A percentile compares a stretch with the other conserved stretches of the same genome.
Evolutionary conservation across 2,797 vertebrate species (phyloP).

Genomic region (Pelodytes ibericus): DNA sequence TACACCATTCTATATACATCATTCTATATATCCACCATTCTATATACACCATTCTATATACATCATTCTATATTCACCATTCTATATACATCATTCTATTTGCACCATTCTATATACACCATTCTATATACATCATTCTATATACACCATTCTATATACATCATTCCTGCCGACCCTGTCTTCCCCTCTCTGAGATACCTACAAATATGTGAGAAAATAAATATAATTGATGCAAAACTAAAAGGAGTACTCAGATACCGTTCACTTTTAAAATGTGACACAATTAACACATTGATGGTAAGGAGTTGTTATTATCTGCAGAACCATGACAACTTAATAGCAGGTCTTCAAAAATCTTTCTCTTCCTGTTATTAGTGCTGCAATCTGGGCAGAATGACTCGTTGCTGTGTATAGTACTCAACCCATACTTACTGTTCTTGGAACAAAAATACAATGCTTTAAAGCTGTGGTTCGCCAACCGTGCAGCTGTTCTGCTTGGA

Average conservation of each 20-base stretch:
- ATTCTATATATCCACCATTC: too few species aligned
- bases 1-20: too few species aligned
- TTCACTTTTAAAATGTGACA: constrained; percentile 52
- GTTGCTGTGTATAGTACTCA: constrained; percentile 21
- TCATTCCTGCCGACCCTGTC: too few species aligned
- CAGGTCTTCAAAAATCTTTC: constrained; percentile 55
- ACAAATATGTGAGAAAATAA: constrained; percentile 36
- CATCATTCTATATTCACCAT: too few species aligned
- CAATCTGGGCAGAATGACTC: constrained; percentile 49
- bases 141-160: too few species aligned
- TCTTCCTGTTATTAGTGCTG: constrained; percentile 52
- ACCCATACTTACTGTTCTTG: constrained; percentile 28
- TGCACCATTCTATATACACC: too few species aligned
- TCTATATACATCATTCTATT: too few species aligned
- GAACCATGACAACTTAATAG: constrained; percentile 56
- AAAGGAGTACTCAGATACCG: constrained; percentile 43
- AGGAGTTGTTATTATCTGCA: constrained; percentile 54
- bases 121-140: too few species aligned
- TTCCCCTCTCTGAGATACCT: constrained; percentile 10
- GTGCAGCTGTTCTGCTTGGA: constrained; percentile 15
- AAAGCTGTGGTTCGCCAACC: constrained; percentile 16
- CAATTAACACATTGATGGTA: constrained; percentile 54
- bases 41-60: too few species aligned
- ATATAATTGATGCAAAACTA: constrained; percentile 45
- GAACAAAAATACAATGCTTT: constrained; percentile 42